Base-by-base conservation (phyloP, 2,888 invertebrate genomes). In the Lamellibrachia satsuma region DNA sequence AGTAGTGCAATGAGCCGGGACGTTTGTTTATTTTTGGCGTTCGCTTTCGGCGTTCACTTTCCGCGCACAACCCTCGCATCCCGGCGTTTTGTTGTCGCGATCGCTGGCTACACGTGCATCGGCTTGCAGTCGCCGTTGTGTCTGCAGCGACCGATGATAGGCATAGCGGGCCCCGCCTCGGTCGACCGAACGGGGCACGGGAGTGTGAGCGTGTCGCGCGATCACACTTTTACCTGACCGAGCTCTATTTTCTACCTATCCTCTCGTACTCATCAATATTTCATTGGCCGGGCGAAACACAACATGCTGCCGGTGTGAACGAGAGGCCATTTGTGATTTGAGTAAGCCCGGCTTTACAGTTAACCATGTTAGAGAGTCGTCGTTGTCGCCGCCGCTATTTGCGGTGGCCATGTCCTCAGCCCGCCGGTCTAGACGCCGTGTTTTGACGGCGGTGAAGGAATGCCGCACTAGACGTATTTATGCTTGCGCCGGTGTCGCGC, bases 241-340 rank as follows among this genome's bases (percentile, higher is more conserved):
- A 75, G 22, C 75, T 75, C 75, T 75, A 75, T 75, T 75, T 22
- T 75, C 75, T 22, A 6, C n/a, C n/a, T 75, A 15, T 22, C 3
- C 22, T 75, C 75, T 75, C 75, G 75, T 75, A 75, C 75, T 75
- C 75, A 75, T 75, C 75, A 75, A 75, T 75, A 75, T 75, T 75
- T 75, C 75, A 75, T 75, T 75, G 75, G 75, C 75, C 75, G 75
- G 75, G 75, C 75, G 75, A 75, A 75, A 75, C 75, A n/a, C 75
- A n/a, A 75, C 75, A 75, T 22, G 75, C 75, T n/a, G 22, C 15
- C 75, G 75, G 75, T 75, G 75, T 75, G 75, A 75, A 75, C 75
- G 22, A 75, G 75, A 15, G 75, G 75, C 75, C 75, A 75, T 75
- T 75, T 75, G 75, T 75, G 75, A 75, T 75, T 75, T 75, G 75